A percentile compares a stretch with the other conserved stretches of the same genome.
Conservation (phyloP, 2,888 invertebrate species). For the Patella ulyssiponensis region DNA sequence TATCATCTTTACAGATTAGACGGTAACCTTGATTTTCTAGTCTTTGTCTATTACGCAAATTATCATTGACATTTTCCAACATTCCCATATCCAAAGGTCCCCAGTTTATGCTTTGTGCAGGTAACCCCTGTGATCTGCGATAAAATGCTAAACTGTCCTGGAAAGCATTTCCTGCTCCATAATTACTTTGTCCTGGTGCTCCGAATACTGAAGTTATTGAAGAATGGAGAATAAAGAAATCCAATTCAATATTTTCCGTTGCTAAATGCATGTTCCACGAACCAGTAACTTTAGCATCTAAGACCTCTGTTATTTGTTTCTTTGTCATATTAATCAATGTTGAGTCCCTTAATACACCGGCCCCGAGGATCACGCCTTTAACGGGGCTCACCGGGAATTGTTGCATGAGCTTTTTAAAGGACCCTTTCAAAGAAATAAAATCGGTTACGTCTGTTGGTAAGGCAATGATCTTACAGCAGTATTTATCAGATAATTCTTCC, state of each 20-base stretch:
- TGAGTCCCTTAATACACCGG: conserved; percentile 46
- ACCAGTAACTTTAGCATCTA: conserved; percentile 56
- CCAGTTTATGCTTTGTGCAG: conserved; percentile 59
- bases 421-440: conserved; percentile 31
- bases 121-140: conserved; percentile 41
- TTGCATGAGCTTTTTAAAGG: conserved; percentile 33
- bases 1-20: conserved; percentile 29
- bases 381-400: conserved; percentile 29
- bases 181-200: conserved; percentile 54
- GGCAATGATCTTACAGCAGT: conserved; percentile 34
- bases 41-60: conserved; percentile 14
- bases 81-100: conserved; percentile 55
- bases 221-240: conserved; percentile 58
- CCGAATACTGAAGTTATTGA: conserved; percentile 56
- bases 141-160: conserved; percentile 53
- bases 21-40: conserved; percentile 33
- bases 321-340: conserved; percentile 37
- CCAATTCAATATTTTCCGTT: conserved; percentile 41
- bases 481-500: conserved; percentile 22
- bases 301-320: conserved; percentile 38
- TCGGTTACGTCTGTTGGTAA: conserved; percentile 47
- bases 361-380: conserved; percentile 56
- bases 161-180: conserved; percentile 59
- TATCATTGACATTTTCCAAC: conserved; percentile 24
- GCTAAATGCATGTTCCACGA: conserved; percentile 55